These are phyloP conservation scores for Pristionchus fissidentatus DNA, from an alignment of 2,888 invertebrate species.

Conservation along the genomic window DNA sequence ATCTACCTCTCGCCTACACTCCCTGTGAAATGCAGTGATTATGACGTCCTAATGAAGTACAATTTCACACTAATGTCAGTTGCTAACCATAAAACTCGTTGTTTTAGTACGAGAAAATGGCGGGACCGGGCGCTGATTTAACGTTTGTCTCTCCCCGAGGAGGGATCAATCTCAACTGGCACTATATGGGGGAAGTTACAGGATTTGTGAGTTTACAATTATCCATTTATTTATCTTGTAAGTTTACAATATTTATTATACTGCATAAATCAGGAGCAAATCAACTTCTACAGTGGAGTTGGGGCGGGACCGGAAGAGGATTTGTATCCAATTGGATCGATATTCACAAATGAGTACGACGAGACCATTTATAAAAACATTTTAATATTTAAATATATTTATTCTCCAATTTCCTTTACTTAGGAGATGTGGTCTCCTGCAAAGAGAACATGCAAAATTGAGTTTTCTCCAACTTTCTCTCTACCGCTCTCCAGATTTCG, in stretches of 20 bases:
- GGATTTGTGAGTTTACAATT: constrained; percentile 13
- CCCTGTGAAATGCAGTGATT: no score
- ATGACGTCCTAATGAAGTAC: no score
- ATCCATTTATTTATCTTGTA: not conserved
- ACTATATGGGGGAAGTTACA: not conserved
- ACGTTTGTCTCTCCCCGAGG: constrained; percentile 33
- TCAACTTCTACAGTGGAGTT: constrained; percentile 9
- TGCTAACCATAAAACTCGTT: not conserved
- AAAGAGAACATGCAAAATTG: not conserved
- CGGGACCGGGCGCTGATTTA: constrained; percentile 6
- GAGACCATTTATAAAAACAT: not conserved
- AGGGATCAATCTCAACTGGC: constrained; percentile 36
- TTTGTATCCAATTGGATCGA: not conserved
- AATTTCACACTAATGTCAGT: no score
- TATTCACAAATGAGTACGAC: not conserved
- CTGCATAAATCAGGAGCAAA: constrained; percentile 2
- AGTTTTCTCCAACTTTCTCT: not conserved
- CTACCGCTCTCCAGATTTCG: no score
- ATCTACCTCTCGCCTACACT: no score
- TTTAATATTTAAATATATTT: not conserved
- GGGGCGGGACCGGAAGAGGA: not conserved
- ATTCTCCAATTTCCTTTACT: not conserved
- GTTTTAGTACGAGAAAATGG: not conserved
- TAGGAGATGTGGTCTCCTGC: not conserved
- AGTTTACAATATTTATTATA: not conserved